Conservation (phyloP, 2,797 vertebrate genomes). For the Lophura swinhoii region DNA sequence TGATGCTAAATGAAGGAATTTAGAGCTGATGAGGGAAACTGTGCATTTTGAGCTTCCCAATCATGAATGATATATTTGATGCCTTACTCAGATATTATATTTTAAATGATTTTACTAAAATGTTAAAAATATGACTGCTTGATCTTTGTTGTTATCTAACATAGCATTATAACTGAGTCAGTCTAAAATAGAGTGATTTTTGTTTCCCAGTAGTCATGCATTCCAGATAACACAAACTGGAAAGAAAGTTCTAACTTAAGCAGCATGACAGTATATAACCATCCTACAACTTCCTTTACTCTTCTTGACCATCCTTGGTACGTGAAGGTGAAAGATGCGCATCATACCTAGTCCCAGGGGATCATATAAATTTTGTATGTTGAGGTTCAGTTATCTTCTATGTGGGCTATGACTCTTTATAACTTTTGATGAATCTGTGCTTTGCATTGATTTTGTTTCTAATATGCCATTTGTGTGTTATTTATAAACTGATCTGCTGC, state of each 20-base stretch:
- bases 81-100: neutral
- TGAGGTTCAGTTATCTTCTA: neutral
- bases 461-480: neutral
- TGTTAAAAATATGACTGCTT: neutral
- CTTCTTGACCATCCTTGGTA: neutral
- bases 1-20: neutral
- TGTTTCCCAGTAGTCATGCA: neutral
- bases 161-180: neutral
- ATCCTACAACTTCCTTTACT: neutral
- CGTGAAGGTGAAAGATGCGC: neutral
- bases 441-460: slow-evolving; percentile 16
- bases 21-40: neutral
- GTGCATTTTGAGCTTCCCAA: neutral
- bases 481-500: slow-evolving; percentile 6
- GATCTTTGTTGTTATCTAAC: neutral
- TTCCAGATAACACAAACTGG: neutral
- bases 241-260: neutral
- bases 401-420: neutral
- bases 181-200: neutral
- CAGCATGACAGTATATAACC: neutral
- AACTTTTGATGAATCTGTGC: neutral
- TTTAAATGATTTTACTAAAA: neutral
- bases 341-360: neutral
- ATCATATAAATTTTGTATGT: neutral
- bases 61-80: neutral